Percentiles rank a stretch among this genome's conserved stretches.
Evolutionary conservation across 1,140 invertebrate species (phyloP).

Genomic region (Cepaea nemoralis): DNA sequence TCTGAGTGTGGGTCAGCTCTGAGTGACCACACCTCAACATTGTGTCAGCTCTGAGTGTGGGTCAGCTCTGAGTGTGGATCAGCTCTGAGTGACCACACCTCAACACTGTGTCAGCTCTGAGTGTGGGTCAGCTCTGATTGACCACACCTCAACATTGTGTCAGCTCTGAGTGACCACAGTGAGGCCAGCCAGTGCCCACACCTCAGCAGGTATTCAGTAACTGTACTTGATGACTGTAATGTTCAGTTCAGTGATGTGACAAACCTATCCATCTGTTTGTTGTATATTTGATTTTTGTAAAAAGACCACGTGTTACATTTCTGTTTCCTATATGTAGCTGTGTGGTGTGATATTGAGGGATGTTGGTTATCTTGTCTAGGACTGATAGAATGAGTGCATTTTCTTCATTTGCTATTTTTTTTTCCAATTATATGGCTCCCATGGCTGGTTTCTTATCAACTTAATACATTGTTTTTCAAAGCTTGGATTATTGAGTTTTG

Average conservation of each 20-base stretch:
- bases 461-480: neutral
- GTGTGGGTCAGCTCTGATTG: no score
- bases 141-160: no score
- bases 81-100: no score
- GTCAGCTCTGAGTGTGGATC: no score
- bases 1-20: no score
- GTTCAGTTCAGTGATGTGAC: neutral
- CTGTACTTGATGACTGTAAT: neutral
- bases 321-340: neutral
- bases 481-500: neutral
- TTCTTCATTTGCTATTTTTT: neutral
- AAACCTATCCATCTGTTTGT: neutral
- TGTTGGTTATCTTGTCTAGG: neutral
- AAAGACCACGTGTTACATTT: neutral
- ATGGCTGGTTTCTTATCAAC: constrained; percentile 17
- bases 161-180: no score
- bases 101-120: no score
- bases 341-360: neutral
- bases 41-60: no score
- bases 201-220: no score
- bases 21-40: no score
- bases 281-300: neutral
- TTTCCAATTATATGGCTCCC: neutral
- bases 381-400: neutral
- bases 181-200: no score